Evolutionary conservation across 2,888 invertebrate genomes (phyloP), one percentile per base, ranked within the genome.

Genomic region (Aspidiotus destructor): DNA sequence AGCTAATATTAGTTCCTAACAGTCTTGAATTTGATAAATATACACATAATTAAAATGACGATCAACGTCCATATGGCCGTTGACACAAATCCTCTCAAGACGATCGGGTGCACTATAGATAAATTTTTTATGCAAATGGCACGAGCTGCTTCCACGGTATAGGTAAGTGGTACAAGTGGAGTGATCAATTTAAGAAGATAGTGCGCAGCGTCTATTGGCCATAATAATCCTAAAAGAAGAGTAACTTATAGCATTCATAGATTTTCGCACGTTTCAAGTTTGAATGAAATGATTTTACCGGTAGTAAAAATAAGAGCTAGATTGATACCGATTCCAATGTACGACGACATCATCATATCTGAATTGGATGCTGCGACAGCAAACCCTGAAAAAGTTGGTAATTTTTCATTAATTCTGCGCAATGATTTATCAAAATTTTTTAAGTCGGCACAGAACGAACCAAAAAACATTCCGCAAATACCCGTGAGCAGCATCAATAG

Each of bases 151-250:
- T 65, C 55, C 6, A 44, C 57, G 7, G 65, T 65, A 3, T 13
- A n/a, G 6, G 65, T 65, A 13, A 65, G 16, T 2, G 65, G 65
- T 13, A 65, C 40, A 10, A 65, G 54, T 57, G 57, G 57, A 57
- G 13, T 40, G 41, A 65, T n/a, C 8, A 11, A 2, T 41, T 15
- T 55, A 9, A 65, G 41, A 7, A 57, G n/a, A 17, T 65, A 55
- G 16, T 57, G 57, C 15, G 55, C 65, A 6, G 55, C 65, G n/a
- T 65, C 65, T 10, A 65, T 41, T 6, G 65, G 65, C 65, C 65
- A 65, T 10, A 57, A 41, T 11, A 65, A n/a, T 57, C 65, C 65
- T 65, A 41, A 17, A 28, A 54, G 8, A 13, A 13, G 60, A 60
- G 8, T 1, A 40, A 60, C 28, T 28, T 28, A 3, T 28, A 28